phyloP scores from a whole-genome alignment of 37 sponge, comb jelly and placozoan genomes.

The Cliona cf. orientalis region DNA sequence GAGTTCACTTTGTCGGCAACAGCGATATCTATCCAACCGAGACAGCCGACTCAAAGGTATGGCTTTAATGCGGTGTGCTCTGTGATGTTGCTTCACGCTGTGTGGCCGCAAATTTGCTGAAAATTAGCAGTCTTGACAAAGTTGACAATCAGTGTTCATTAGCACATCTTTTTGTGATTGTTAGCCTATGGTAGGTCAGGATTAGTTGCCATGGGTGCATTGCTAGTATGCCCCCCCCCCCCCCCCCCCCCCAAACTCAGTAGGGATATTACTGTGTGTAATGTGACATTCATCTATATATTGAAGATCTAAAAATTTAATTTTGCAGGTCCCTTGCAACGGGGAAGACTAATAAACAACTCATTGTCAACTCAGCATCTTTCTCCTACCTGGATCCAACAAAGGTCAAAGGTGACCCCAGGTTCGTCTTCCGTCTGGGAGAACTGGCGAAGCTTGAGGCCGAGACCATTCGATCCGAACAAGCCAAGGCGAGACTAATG shows the following conservation, averaged over 20 bases:
- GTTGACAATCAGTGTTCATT: too few species aligned
- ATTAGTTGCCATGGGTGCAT: too few species aligned
- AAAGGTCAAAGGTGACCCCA: conserved; percentile 4
- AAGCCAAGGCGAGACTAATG: background rate
- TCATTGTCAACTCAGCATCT: too few species aligned
- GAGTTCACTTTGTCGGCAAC: background rate
- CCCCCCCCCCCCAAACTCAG: too few species aligned
- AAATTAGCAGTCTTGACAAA: too few species aligned
- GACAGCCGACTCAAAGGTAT: background rate
- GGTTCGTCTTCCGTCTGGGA: conserved; percentile 20
- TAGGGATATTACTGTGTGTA: too few species aligned
- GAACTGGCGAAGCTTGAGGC: conserved; percentile 12
- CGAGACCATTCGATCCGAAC: conserved; percentile 24
- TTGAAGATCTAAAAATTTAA: background rate
- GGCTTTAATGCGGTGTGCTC: background rate
- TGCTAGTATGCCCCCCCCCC: too few species aligned
- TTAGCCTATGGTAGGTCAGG: too few species aligned
- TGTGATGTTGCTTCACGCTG: background rate
- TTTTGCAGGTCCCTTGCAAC: too few species aligned
- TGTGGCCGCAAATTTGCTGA: too few species aligned
- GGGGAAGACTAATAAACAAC: too few species aligned
- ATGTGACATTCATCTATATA: background rate
- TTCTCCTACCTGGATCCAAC: conserved; percentile 51
- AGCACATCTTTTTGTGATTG: too few species aligned
- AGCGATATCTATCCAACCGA: background rate